Evolutionary conservation across 2,797 vertebrate species (phyloP), one percentile per base, ranked within the genome.

Genomic region (Glyptemys insculpta): DNA sequence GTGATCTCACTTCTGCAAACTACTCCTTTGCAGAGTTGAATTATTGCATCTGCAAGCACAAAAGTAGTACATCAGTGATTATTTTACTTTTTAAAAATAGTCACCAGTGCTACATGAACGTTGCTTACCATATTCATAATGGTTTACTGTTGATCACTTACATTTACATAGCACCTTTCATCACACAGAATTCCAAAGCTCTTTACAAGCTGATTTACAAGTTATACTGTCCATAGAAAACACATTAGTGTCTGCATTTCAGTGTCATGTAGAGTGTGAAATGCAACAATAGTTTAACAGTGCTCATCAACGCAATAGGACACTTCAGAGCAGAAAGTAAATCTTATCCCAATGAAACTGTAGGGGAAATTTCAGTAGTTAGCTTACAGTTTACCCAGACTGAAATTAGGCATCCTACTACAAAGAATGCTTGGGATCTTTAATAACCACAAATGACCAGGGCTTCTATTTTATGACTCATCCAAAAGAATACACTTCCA

Each of bases 201-300:
- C 81, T 53, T 91, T 87, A 94, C 11, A 91, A 47, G 29, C 81
- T 92, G 89, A 90, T 92, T 96, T 95, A 94, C 83, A 76, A 90
- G 90, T 86, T 87, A 62, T 34, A 80, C 9, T 15, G 5, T 86
- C 83, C 68, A 95, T 44, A 85, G 89, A 90, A 95, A 91, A 29
- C 21, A 89, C 89, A 90, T 82, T 11, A 89, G 16, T 9, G 4
- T 37, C 8, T 68, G n/a, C n/a, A 37, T 37, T 72, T 65, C 65
- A 37, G n/a, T 37, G 37, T 65, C 34, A 34, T 23, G 18, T 21
- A 37, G 65, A 68, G 18, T 52, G 81, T 85, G 54, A 94, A 96
- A 94, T 91, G 80, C 0, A 81, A 83, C 41, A 79, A 82, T 8
- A 53, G 91, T 85, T 83, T 86, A 94, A 91, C 90, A 14, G 90